Evolutionary conservation across 2,113 vertebrate genomes (phyloP), one percentile per base, ranked within the genome.

Genomic region (Synchiropus splendidus): DNA sequence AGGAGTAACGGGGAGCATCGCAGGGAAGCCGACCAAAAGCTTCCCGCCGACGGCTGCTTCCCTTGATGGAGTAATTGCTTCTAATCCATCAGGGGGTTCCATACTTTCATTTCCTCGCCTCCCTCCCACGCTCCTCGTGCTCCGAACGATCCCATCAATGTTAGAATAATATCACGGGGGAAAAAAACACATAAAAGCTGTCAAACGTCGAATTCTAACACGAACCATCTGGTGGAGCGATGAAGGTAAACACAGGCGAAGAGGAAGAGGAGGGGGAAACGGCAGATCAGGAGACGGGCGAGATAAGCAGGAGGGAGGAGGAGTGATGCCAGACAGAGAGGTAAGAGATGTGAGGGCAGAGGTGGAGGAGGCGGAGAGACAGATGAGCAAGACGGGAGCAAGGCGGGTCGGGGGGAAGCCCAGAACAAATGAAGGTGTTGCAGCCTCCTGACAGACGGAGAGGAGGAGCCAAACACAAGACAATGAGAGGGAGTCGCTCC

Each of bases 181-280:
- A 36, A 44, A 48, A 67, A 41, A 58, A 30, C 33, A 54, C 54
- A 45, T 42, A 55, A 36, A 51, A 78, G 67, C 73, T 80, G 80
- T 79, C 76, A 82, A 79, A 80, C 39, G 48, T 33, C 45, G 54
- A 77, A 64, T 76, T 70, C 63, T 85, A 85, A 87, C 79, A 72
- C 70, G 68, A 83, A 84, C 79, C 83, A 87, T 85, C 75, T 86
- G 83, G 74, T 72, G 68, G 67, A 80, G 50, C 58, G 61, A 64
- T 74, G 67, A 66, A 76, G 64, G 73, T 75, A 79, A 80, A 78
- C 70, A 80, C 58, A 49, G 58, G 42, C 66, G 64, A 64, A 67
- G 61, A 58, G 39, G 30, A 14, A 15, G 31, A 44, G 16, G 21
- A 39, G 39, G 43, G 51, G 57, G 55, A 35, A 18, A 32, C 27